A percentile compares a stretch with the other conserved stretches of the same genome.
Evolutionary conservation across 1,140 invertebrate species (phyloP).

Genomic region (Ooceraea biroi): DNA sequence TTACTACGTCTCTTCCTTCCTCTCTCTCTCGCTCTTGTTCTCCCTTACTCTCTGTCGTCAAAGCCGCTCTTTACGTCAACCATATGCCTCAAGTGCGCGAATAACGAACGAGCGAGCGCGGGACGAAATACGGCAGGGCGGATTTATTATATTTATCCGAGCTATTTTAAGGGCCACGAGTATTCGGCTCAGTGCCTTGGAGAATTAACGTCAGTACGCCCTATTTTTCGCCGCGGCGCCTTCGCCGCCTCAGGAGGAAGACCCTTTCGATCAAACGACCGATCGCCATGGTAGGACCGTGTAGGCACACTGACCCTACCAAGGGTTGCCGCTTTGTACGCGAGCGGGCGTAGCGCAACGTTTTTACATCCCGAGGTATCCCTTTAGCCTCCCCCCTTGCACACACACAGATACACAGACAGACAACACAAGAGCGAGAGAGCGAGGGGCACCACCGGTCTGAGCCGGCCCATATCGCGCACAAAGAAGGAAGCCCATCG

Average conservation of each 20-base stretch:
- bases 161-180: conserved; percentile 42
- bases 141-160: conserved; percentile 58
- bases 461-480: conserved; percentile 46
- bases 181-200: conserved; percentile 49
- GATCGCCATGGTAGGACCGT: not conserved
- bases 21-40: not conserved
- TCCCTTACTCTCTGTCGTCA: conserved; percentile 15
- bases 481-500: conserved; percentile 67
- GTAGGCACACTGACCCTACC: conserved; percentile 35
- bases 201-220: conserved; percentile 51
- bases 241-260: conserved; percentile 34
- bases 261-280: conserved; percentile 44
- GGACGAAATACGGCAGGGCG: conserved; percentile 36
- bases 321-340: conserved; percentile 47
- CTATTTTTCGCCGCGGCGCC: conserved; percentile 42
- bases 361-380: conserved; percentile 41
- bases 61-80: conserved; percentile 51
- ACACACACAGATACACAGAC: conserved; percentile 8
- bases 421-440: conserved; percentile 35
- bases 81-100: conserved; percentile 40
- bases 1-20: not conserved
- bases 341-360: conserved; percentile 37
- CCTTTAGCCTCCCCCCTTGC: conserved; percentile 17
- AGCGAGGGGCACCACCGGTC: not conserved
- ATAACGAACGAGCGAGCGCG: conserved; percentile 20